A percentile compares a stretch with the other conserved stretches of the same genome.
phyloP scores from a whole-genome alignment of 2,888 invertebrate species.

The Pseudeuparius sepicola region DNA sequence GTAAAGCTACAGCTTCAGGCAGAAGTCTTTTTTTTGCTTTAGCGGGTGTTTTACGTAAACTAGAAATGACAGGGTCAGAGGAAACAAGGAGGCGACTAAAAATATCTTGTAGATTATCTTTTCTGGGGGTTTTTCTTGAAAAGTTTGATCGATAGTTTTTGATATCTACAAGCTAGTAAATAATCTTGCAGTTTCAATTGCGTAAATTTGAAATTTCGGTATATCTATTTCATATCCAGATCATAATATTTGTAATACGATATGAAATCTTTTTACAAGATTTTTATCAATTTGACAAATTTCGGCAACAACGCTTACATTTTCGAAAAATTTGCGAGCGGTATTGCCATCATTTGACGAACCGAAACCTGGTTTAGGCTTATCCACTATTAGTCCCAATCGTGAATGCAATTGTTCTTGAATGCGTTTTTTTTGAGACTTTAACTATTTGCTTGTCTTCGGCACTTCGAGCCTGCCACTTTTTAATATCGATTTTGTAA shows the following conservation, averaged over 20 bases:
- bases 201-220: slow-evolving; percentile 3
- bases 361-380: slow-evolving; percentile 10
- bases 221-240: slow-evolving; percentile 7
- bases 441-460: slow-evolving; percentile 10
- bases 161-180: too few species aligned
- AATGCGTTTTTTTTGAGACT: slow-evolving; percentile 8
- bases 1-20: too few species aligned
- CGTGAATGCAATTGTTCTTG: slow-evolving; percentile 2
- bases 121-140: slow-evolving; percentile 10
- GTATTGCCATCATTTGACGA: slow-evolving; percentile 10
- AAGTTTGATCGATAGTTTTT: slow-evolving; percentile 8
- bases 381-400: slow-evolving; percentile 11
- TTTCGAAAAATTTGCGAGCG: slow-evolving; percentile 4
- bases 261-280: slow-evolving; percentile 1
- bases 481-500: slow-evolving; percentile 6
- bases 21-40: too few species aligned
- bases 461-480: slow-evolving; percentile 7
- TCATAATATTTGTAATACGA: slow-evolving; percentile 10
- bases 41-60: too few species aligned
- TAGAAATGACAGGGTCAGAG: slow-evolving; percentile 9
- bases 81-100: slow-evolving; percentile 12
- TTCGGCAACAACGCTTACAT: slow-evolving; percentile 2
- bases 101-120: slow-evolving; percentile 6
- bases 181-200: slow-evolving; percentile 7
- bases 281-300: slow-evolving; percentile 3